phyloP scores from a whole-genome alignment of 2,888 invertebrate genomes.

The Acutogordius australiensis region DNA sequence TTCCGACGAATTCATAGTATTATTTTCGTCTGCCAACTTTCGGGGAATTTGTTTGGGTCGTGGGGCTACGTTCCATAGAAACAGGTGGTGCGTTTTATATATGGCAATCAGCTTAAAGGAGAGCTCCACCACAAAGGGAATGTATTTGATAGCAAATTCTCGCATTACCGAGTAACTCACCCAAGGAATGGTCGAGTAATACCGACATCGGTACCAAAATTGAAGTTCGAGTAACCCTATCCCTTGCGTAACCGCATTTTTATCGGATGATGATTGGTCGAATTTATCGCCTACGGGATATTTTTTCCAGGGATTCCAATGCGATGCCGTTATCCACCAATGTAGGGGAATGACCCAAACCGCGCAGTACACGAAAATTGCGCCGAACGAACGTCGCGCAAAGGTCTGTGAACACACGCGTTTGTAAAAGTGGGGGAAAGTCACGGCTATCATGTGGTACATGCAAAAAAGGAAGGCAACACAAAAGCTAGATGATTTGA shows the following conservation, averaged over 20 bases:
- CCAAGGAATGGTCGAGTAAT: too few relatives aligned
- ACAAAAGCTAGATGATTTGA: not conserved
- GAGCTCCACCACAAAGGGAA: not conserved
- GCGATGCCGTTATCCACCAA: not conserved
- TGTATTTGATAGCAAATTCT: not conserved
- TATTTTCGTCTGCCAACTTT: too few relatives aligned
- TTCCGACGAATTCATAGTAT: too few relatives aligned
- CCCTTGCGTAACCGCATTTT: not conserved
- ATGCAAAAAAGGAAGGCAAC: constrained; percentile 2
- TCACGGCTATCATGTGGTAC: constrained; percentile 3
- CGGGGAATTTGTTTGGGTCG: not conserved
- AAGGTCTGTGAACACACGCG: not conserved
- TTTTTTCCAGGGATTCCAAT: too few relatives aligned
- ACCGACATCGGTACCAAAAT: not conserved
- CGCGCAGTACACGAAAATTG: not conserved
- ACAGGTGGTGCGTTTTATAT: not conserved
- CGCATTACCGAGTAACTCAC: not conserved
- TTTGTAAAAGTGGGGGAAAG: not conserved
- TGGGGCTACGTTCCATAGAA: not conserved
- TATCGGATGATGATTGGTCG: not conserved
- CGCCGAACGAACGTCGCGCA: not conserved
- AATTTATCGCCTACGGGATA: too few relatives aligned
- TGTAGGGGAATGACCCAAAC: not conserved
- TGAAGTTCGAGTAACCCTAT: not conserved
- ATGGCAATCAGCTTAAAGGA: not conserved